These are phyloP conservation scores for Myotis vivesi DNA, from an alignment of 2,797 vertebrate genomes.

Conservation along the genomic window DNA sequence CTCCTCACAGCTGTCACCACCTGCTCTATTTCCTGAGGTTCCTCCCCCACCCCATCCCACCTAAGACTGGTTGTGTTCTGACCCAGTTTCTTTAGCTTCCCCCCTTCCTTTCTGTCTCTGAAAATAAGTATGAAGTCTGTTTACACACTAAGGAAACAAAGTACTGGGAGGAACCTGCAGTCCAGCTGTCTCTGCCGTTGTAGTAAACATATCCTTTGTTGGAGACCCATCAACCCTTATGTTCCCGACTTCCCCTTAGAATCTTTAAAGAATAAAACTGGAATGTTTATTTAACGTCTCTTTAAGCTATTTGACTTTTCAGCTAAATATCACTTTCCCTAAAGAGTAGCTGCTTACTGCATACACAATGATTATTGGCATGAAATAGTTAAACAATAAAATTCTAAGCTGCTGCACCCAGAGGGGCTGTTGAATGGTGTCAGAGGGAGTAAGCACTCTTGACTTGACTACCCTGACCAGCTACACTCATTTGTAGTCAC, in stretches of 20 bases:
- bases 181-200: neutral
- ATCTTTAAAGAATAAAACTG: neutral
- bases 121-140: conserved; percentile 61
- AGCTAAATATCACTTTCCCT: neutral
- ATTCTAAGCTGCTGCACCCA: neutral
- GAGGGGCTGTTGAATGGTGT: neutral
- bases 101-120: conserved; percentile 53
- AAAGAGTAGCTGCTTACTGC: neutral
- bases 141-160: neutral
- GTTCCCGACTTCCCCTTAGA: neutral
- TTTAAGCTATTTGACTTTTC: neutral
- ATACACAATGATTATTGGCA: neutral
- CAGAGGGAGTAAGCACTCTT: neutral
- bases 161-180: neutral
- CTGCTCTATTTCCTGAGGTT: conserved; percentile 62
- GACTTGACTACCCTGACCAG: neutral
- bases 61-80: conserved; percentile 49
- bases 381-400: neutral
- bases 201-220: conserved; percentile 4
- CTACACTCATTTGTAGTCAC: neutral
- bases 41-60: conserved; percentile 55
- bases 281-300: neutral
- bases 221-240: neutral
- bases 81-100: conserved; percentile 38
- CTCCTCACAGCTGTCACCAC: conserved; percentile 52